phyloP scores from a whole-genome alignment of 2,113 vertebrate species.

The Theristicus caerulescens region DNA sequence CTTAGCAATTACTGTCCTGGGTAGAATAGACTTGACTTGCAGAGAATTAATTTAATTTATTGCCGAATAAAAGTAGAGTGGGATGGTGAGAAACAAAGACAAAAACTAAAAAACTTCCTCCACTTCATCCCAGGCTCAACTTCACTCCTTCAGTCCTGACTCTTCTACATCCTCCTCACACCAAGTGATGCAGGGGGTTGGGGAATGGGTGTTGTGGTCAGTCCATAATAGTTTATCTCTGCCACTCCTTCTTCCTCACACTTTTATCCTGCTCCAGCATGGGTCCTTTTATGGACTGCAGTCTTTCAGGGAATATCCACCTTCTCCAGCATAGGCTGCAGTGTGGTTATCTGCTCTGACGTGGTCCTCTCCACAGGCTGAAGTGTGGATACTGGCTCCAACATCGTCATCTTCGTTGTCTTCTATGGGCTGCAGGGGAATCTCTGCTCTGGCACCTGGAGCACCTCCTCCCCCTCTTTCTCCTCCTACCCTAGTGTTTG shows the following conservation, averaged over 20 bases:
- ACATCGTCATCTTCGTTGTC: fast-evolving
- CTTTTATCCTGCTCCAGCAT: background rate
- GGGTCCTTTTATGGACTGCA: background rate
- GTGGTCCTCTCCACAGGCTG: background rate
- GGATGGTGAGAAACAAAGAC: background rate
- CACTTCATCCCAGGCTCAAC: background rate
- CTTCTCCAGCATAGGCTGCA: background rate
- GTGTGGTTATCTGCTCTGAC: background rate
- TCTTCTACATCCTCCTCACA: background rate
- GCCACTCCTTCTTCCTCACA: background rate
- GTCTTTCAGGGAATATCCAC: background rate
- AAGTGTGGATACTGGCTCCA: background rate
- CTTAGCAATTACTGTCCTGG: background rate
- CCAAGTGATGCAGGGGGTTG: background rate
- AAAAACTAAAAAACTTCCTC: background rate
- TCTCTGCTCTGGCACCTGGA: background rate
- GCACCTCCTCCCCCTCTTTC: background rate
- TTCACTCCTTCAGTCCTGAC: background rate
- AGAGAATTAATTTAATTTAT: background rate
- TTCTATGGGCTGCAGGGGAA: background rate
- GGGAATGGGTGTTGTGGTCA: background rate
- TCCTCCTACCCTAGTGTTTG: background rate
- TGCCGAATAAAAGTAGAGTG: background rate
- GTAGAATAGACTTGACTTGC: background rate
- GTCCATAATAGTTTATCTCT: background rate